Evolutionary conservation across 2,797 vertebrate species (phyloP).

Genomic region (Prunella strophiata): DNA sequence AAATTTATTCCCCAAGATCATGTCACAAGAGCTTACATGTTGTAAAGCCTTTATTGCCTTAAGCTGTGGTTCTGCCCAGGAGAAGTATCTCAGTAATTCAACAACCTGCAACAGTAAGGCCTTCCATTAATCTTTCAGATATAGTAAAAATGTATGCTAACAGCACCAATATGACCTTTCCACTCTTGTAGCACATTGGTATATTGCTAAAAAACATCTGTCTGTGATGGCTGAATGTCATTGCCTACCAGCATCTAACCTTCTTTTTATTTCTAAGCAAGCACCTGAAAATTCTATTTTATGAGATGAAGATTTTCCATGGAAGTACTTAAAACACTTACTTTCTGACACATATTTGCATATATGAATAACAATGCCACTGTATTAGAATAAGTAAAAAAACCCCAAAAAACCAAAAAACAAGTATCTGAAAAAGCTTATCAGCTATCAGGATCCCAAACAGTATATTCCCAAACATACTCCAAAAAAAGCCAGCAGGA

Average conservation of each 20-base stretch:
- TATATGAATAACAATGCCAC: neutral
- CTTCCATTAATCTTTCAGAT: neutral
- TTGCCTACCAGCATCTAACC: neutral
- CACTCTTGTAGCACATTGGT: neutral
- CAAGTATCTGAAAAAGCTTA: neutral
- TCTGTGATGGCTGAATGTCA: neutral
- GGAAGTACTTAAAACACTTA: neutral
- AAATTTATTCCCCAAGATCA: neutral
- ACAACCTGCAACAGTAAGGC: conserved; percentile 84
- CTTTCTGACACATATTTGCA: neutral
- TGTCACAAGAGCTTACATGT: conserved; percentile 85
- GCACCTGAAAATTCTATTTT: neutral
- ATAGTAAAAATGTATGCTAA: neutral
- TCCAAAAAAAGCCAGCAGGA: neutral
- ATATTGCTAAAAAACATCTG: neutral
- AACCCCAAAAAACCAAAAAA: neutral
- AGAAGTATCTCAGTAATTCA: conserved; percentile 96
- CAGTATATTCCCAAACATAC: neutral
- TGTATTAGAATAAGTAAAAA: neutral
- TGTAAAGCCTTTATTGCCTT: conserved; percentile 98
- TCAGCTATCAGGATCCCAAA: neutral
- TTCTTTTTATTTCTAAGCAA: neutral
- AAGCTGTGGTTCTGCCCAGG: conserved; percentile 96
- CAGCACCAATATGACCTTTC: neutral
- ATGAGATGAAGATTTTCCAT: neutral